These are phyloP conservation scores for Daubentonia madagascariensis DNA, from an alignment of 2,113 vertebrate species.

Conservation along the genomic window DNA sequence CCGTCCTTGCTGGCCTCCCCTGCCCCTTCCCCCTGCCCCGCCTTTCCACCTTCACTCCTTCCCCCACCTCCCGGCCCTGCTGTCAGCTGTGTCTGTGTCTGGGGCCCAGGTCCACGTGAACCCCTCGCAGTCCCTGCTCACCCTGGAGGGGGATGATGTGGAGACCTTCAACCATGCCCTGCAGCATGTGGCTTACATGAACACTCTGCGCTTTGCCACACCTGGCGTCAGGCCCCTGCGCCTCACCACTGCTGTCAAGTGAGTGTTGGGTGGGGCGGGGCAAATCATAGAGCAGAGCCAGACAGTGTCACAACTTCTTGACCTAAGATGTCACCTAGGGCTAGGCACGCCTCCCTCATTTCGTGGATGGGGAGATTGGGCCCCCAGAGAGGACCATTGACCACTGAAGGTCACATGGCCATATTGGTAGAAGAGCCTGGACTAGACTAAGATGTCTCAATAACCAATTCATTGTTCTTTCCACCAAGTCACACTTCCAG, in stretches of 20 bases:
- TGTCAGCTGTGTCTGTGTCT: conserved; percentile 72
- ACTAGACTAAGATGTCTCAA: background rate
- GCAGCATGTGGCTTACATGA: conserved; percentile 98
- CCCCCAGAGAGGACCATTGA: background rate
- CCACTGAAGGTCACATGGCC: background rate
- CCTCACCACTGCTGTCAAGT: conserved; percentile 90
- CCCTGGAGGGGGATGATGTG: conserved; percentile 97
- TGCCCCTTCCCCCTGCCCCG: background rate
- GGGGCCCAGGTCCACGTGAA: conserved; percentile 95
- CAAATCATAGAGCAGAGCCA: background rate
- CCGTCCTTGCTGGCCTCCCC: conserved; percentile 43
- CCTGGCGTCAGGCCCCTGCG: conserved; percentile 96
- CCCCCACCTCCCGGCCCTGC: background rate
- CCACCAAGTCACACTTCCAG: background rate
- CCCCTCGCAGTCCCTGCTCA: conserved; percentile 96
- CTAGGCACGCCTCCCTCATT: background rate
- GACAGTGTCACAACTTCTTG: background rate
- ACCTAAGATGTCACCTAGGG: background rate
- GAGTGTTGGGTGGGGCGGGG: conserved; percentile 72
- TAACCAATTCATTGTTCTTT: background rate
- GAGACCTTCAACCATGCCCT: conserved; percentile 98
- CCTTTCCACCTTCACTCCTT: background rate
- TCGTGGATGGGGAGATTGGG: background rate
- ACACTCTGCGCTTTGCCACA: conserved; percentile 96
- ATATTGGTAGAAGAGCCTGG: background rate